Conservation (phyloP, 2,797 vertebrate species). For the Denticeps clupeoides region DNA sequence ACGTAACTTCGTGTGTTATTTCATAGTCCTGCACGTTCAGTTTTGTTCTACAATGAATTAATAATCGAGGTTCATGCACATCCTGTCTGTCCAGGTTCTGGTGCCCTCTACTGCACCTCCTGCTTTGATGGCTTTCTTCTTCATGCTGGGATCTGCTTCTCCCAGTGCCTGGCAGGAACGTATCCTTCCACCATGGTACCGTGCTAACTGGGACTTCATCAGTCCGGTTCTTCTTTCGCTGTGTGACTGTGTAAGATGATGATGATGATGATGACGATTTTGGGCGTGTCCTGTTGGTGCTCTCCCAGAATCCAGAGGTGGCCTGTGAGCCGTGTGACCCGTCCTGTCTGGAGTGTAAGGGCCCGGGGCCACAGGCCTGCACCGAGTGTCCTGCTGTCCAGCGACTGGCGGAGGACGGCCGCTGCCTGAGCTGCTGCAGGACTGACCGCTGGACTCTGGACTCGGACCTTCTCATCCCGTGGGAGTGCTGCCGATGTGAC, state of each 20-base stretch:
- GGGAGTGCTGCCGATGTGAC: conserved; percentile 76
- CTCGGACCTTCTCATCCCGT: conserved; percentile 18
- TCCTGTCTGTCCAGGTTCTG: conserved; percentile 51
- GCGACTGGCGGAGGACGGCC: conserved; percentile 60
- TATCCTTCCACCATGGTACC: conserved; percentile 61
- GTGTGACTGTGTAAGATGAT: fast-evolving
- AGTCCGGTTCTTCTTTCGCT: neutral
- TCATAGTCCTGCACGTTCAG: too few species aligned
- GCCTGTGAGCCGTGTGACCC: conserved; percentile 65
- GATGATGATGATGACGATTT: too few species aligned
- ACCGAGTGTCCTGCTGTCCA: conserved; percentile 59
- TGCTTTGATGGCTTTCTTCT: conserved; percentile 67
- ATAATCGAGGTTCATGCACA: neutral
- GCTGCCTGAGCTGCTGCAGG: conserved; percentile 76
- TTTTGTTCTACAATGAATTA: too few species aligned
- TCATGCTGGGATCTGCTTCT: conserved; percentile 61
- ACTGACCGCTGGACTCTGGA: conserved; percentile 7
- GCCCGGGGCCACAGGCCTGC: conserved; percentile 66
- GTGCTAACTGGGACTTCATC: neutral
- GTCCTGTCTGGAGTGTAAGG: conserved; percentile 75
- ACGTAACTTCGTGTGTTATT: too few species aligned
- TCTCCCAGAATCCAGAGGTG: conserved; percentile 33
- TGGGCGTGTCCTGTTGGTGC: neutral
- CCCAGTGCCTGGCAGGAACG: conserved; percentile 62
- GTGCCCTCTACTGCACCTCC: conserved; percentile 57